These are phyloP conservation scores for Remorina albescens DNA, from an alignment of 2,797 vertebrate genomes.

Conservation along the genomic window DNA sequence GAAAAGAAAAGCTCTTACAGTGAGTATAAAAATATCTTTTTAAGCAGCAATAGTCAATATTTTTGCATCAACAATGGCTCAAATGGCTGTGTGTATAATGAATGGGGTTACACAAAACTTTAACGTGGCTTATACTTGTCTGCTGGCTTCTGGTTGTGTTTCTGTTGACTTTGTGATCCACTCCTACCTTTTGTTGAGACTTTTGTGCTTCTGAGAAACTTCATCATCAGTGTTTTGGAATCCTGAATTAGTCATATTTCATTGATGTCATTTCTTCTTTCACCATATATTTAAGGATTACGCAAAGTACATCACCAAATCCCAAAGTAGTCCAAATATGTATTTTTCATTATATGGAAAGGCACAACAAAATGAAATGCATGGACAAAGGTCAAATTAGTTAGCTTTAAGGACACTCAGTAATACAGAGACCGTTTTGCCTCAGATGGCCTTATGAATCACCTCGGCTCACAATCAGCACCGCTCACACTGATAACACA, in stretches of 20 bases:
- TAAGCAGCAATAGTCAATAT: background rate
- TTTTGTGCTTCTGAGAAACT: background rate
- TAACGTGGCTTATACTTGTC: background rate
- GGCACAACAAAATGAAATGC: slow-evolving; percentile 23
- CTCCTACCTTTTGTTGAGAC: background rate
- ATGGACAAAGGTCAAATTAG: slow-evolving; percentile 35
- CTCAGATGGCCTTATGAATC: slow-evolving; percentile 69
- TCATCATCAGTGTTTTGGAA: background rate
- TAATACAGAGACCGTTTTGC: slow-evolving; percentile 48
- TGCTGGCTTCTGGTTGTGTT: background rate
- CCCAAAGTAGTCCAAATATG: slow-evolving; percentile 42
- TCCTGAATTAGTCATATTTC: slow-evolving; percentile 9
- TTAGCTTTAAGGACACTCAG: slow-evolving; percentile 34
- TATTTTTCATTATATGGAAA: slow-evolving; percentile 22
- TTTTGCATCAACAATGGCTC: background rate
- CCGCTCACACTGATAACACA: slow-evolving; percentile 55
- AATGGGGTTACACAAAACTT: background rate
- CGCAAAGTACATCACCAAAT: slow-evolving; percentile 26
- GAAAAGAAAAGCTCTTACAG: slow-evolving; percentile 88
- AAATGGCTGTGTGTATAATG: background rate
- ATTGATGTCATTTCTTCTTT: slow-evolving; percentile 37
- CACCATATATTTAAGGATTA: slow-evolving; percentile 36
- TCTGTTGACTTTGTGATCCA: background rate
- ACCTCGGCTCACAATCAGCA: slow-evolving; percentile 58
- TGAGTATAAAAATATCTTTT: slow-evolving; percentile 70